phyloP scores from a whole-genome alignment of 64 coral and sea anemone species.

The Montipora sp. region DNA sequence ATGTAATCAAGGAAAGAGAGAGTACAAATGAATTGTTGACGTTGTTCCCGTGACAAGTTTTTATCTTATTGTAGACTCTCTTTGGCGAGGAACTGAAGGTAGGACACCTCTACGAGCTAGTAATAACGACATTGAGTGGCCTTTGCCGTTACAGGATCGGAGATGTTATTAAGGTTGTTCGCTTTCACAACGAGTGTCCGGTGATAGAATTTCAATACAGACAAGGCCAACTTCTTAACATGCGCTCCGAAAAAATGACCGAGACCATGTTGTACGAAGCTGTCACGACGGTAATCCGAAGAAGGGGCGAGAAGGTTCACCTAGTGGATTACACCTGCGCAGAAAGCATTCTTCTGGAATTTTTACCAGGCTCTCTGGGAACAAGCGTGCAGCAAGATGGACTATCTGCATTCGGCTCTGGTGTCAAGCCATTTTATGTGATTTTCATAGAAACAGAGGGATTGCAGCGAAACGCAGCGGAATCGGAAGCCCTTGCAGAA shows the following conservation, averaged over 20 bases:
- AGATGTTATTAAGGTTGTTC: constrained; percentile 57
- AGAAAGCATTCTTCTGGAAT: constrained; percentile 59
- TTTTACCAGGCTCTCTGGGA: not conserved
- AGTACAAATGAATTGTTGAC: no score
- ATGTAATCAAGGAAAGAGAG: no score
- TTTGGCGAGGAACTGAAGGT: constrained; percentile 55
- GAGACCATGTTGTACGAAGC: constrained; percentile 64
- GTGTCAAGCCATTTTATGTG: constrained; percentile 28
- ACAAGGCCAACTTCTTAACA: constrained; percentile 63
- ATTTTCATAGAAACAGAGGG: constrained; percentile 16
- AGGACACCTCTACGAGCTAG: constrained; percentile 37
- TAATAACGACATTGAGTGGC: constrained; percentile 60
- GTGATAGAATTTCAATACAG: constrained; percentile 67
- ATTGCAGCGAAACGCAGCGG: not conserved
- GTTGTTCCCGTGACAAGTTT: not conserved
- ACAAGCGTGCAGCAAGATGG: not conserved
- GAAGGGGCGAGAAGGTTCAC: not conserved
- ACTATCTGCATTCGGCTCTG: not conserved
- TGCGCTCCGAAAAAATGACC: constrained; percentile 70
- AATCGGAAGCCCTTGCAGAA: not conserved
- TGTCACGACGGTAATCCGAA: constrained; percentile 12
- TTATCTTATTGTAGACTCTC: constrained; percentile 23
- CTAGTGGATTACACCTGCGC: constrained; percentile 71
- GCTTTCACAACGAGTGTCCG: constrained; percentile 58
- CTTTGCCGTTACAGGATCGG: constrained; percentile 72